Percentiles rank a stretch among this genome's conserved stretches.
Conservation (phyloP, 2,797 vertebrate genomes). For the Chelon labrosus region DNA sequence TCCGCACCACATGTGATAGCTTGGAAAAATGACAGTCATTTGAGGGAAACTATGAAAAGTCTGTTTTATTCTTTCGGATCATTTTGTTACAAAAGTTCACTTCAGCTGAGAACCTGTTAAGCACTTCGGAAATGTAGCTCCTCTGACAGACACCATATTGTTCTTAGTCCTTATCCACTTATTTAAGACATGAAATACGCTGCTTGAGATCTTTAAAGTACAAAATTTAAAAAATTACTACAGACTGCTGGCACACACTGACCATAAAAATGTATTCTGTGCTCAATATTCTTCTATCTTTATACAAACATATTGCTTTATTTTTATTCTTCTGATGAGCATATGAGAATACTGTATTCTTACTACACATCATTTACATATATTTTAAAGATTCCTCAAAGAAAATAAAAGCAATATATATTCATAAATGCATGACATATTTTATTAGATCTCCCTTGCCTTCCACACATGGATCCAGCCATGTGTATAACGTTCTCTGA, state of each 20-base stretch:
- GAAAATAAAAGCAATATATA: conserved; percentile 36
- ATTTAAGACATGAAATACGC: conserved; percentile 12
- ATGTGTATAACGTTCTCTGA: conserved; percentile 55
- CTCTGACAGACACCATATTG: conserved; percentile 21
- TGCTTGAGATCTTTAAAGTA: conserved; percentile 11
- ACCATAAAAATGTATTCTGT: conserved; percentile 8
- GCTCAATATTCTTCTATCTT: background rate
- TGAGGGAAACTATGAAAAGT: background rate
- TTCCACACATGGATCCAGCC: conserved; percentile 59
- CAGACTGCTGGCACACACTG: background rate
- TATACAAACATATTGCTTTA: conserved; percentile 13
- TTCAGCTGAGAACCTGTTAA: conserved; percentile 8
- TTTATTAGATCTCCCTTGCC: conserved; percentile 28
- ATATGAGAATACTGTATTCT: background rate
- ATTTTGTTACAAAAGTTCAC: conserved; percentile 19
- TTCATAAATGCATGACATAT: conserved; percentile 41
- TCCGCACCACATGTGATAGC: conserved; percentile 13
- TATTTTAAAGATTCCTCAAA: conserved; percentile 8
- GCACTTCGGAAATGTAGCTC: conserved; percentile 16
- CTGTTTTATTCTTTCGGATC: conserved; percentile 16
- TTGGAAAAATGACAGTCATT: conserved; percentile 16
- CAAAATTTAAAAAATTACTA: conserved; percentile 12
- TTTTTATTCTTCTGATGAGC: conserved; percentile 1
- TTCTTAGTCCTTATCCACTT: background rate
- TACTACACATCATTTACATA: background rate